Percentiles rank a stretch among this genome's conserved stretches.
These are phyloP conservation scores for Lycodopsis pacificus DNA, from an alignment of 2,797 vertebrate species.

Conservation along the genomic window DNA sequence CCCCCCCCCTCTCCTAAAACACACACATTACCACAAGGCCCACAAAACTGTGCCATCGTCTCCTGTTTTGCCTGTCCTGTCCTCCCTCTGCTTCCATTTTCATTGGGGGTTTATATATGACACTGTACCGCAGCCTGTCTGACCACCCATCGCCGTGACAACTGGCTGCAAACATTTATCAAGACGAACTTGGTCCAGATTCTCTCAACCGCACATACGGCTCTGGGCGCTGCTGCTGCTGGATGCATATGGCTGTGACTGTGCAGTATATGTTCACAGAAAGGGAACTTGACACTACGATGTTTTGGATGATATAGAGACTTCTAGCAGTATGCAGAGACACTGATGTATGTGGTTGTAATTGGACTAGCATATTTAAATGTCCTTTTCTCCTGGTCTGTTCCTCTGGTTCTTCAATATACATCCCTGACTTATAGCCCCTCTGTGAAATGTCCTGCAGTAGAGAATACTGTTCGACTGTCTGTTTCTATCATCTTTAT, in stretches of 20 bases:
- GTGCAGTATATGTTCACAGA: constrained; percentile 17
- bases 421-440: constrained; percentile 19
- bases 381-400: neutral
- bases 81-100: constrained; percentile 55
- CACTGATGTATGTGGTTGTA: neutral
- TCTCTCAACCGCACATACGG: constrained; percentile 66
- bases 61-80: constrained; percentile 43
- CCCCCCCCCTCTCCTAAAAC: constrained; percentile 21
- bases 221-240: constrained; percentile 56
- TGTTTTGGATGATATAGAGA: constrained; percentile 29
- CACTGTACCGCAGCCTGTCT: constrained; percentile 64
- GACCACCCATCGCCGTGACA: constrained; percentile 76
- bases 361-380: neutral
- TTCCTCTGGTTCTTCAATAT: constrained; percentile 6
- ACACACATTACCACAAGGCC: constrained; percentile 44
- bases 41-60: constrained; percentile 45
- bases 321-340: constrained; percentile 3
- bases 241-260: constrained; percentile 33
- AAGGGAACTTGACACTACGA: constrained; percentile 33
- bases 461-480: constrained; percentile 14
- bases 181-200: constrained; percentile 77
- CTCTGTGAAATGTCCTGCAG: constrained; percentile 30
- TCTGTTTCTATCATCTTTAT: constrained; percentile 64
- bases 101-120: constrained; percentile 64
- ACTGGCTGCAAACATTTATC: constrained; percentile 81